Evolutionary conservation across 2,113 vertebrate genomes (phyloP).

Genomic region (Phaethornis superciliosus): DNA sequence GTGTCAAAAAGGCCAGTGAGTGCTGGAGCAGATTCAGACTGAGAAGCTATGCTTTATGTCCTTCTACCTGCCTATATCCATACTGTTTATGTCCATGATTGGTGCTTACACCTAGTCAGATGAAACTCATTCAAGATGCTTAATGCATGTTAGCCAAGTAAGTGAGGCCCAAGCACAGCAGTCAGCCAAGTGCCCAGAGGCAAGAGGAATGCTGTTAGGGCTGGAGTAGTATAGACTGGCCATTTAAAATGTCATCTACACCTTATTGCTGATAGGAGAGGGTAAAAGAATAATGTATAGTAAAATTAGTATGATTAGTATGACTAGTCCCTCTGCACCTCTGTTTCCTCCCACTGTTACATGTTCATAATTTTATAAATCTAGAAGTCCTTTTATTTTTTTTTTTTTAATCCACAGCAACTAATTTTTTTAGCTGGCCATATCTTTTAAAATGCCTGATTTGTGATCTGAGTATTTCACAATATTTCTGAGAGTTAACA

Average conservation of each 20-base stretch:
- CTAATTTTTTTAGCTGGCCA: background rate
- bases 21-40: background rate
- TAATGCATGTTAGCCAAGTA: background rate
- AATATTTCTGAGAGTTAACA: background rate
- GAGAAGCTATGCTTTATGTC: background rate
- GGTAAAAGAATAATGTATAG: background rate
- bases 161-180: background rate
- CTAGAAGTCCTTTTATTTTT: background rate
- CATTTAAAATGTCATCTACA: slow-evolving; percentile 1
- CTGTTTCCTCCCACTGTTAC: background rate
- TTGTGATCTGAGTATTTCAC: background rate
- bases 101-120: background rate
- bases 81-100: background rate
- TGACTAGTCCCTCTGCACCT: background rate
- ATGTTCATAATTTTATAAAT: background rate
- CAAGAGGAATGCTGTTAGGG: background rate
- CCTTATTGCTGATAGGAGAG: background rate
- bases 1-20: background rate
- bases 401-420: background rate
- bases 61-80: background rate
- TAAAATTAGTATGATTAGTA: background rate
- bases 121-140: background rate
- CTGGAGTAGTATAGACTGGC: background rate
- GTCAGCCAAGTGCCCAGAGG: background rate
- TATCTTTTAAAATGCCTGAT: background rate